These are phyloP conservation scores for Xiphophorus hellerii DNA, from an alignment of 2,113 vertebrate genomes.

Conservation along the genomic window DNA sequence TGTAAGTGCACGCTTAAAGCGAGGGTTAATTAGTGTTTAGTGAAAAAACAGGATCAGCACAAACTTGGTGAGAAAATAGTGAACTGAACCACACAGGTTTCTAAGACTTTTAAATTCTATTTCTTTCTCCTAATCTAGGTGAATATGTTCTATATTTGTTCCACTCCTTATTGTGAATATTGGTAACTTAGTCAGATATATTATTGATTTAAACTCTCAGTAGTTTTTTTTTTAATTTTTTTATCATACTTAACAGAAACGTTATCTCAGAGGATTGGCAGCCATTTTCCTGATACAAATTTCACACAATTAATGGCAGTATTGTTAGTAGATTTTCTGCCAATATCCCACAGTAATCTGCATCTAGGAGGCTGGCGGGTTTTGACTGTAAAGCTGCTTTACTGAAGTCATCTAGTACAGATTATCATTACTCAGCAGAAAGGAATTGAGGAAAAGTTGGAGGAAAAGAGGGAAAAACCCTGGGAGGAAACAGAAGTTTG, in stretches of 20 bases:
- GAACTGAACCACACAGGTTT: slow-evolving; percentile 23
- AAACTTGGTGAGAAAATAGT: slow-evolving; percentile 10
- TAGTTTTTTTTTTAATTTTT: not conserved
- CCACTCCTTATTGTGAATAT: not conserved
- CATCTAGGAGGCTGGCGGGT: slow-evolving; percentile 53
- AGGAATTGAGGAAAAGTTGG: slow-evolving; percentile 51
- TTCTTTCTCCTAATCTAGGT: not conserved
- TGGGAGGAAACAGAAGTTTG: slow-evolving; percentile 16
- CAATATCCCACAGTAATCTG: slow-evolving; percentile 53
- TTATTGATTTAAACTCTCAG: not conserved
- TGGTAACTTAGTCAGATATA: not conserved
- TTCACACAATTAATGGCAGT: slow-evolving; percentile 28
- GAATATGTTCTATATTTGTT: not conserved
- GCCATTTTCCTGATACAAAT: slow-evolving; percentile 32
- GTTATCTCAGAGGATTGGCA: not conserved
- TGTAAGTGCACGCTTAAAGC: slow-evolving; percentile 54
- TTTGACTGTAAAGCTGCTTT: slow-evolving; percentile 63
- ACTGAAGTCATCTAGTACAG: slow-evolving; percentile 62
- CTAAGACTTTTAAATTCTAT: too few relatives aligned
- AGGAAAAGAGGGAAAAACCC: slow-evolving; percentile 20
- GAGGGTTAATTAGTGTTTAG: slow-evolving; percentile 67
- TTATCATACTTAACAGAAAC: not conserved
- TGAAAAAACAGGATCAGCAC: slow-evolving; percentile 56
- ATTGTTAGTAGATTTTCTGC: slow-evolving; percentile 57
- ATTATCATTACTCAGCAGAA: slow-evolving; percentile 60